Evolutionary conservation across 1,140 invertebrate species (phyloP).

Genomic region (Triops cancriformis): DNA sequence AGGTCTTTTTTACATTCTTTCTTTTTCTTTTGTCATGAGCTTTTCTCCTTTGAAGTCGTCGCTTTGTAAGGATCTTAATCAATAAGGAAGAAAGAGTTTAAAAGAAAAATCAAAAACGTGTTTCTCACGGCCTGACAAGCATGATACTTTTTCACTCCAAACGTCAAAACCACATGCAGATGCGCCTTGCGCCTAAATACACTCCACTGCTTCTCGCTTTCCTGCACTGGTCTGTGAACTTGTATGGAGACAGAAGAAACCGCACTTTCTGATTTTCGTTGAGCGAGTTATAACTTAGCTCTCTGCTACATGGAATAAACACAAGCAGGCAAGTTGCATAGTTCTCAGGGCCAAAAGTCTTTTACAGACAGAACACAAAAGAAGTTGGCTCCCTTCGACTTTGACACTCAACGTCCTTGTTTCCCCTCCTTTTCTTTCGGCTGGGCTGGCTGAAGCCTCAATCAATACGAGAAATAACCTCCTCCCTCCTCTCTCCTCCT

Average conservation of each 20-base stretch:
- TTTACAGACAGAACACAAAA: neutral
- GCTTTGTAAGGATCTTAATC: too few species aligned
- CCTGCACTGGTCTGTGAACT: neutral
- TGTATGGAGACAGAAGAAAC: neutral
- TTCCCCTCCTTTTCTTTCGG: neutral
- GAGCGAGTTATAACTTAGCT: neutral
- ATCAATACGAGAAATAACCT: slow-evolving; percentile 8
- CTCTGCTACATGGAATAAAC: neutral
- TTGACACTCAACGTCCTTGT: neutral
- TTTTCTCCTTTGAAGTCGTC: too few species aligned
- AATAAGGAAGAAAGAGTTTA: too few species aligned
- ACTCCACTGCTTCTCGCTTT: neutral
- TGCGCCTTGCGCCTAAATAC: too few species aligned
- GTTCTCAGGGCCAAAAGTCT: neutral
- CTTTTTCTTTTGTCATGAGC: too few species aligned
- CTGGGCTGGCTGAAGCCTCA: slow-evolving; percentile 1
- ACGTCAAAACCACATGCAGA: neutral
- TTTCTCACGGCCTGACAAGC: neutral
- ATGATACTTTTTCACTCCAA: neutral
- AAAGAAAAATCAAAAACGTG: too few species aligned
- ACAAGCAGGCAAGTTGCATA: neutral
- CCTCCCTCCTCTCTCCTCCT: neutral
- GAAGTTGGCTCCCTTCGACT: neutral
- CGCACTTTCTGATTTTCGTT: neutral
- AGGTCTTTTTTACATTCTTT: too few species aligned